Percentiles rank a stretch among this genome's conserved stretches.
phyloP scores from a whole-genome alignment of 1,140 invertebrate genomes.

The Neodiprion virginianus region DNA sequence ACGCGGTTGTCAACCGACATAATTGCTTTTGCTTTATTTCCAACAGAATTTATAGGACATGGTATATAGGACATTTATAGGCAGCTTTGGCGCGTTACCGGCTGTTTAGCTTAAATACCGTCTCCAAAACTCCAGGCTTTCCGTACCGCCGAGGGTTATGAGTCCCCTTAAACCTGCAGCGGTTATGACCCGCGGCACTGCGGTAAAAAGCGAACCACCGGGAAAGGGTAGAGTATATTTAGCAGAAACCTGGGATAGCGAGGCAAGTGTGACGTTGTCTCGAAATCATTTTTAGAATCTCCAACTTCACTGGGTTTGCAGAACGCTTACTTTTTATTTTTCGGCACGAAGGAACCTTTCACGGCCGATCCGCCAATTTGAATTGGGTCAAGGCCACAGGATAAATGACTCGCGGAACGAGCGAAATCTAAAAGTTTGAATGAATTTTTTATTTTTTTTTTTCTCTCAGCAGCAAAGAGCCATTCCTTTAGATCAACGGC shows the following conservation, averaged over 20 bases:
- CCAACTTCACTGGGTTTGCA: too few species aligned
- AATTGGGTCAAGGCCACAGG: conserved; percentile 1
- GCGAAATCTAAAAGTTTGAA: background rate
- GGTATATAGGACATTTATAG: too few species aligned
- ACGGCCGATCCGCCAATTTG: background rate
- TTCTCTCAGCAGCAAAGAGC: background rate
- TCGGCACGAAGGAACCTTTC: too few species aligned
- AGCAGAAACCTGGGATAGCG: background rate
- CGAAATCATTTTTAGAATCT: background rate
- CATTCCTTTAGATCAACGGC: background rate
- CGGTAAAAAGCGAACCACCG: background rate
- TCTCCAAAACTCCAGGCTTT: too few species aligned
- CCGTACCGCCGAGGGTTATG: too few species aligned
- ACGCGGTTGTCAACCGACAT: too few species aligned
- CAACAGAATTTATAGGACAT: too few species aligned
- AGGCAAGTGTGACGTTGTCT: background rate
- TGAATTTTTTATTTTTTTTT: background rate
- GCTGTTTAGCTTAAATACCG: too few species aligned
- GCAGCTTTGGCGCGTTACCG: too few species aligned
- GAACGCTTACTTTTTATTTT: too few species aligned
- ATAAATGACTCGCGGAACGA: background rate
- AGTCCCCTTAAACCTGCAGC: background rate
- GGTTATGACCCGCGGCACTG: background rate
- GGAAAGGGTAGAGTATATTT: background rate
- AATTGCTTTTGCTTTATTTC: too few species aligned